phyloP scores from a whole-genome alignment of 2,113 vertebrate genomes.

The Pollachius pollachius region DNA sequence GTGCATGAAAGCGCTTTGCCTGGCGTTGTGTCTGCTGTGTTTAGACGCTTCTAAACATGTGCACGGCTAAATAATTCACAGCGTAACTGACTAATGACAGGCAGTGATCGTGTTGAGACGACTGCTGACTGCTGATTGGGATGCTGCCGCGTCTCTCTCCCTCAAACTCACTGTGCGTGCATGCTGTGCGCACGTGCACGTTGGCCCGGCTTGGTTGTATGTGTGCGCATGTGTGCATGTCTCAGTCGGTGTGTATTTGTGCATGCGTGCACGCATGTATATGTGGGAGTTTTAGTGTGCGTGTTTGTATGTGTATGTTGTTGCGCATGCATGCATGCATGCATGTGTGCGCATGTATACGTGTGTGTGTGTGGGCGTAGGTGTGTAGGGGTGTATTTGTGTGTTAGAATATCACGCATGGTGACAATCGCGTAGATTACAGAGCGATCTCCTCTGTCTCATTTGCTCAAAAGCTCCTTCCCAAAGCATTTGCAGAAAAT shows the following conservation, averaged over 20 bases:
- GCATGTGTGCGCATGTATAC: background rate
- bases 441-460: conserved; percentile 38
- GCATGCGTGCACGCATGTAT: background rate
- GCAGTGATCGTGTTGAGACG: conserved; percentile 74
- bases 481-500: conserved; percentile 56
- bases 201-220: background rate
- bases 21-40: conserved; percentile 72
- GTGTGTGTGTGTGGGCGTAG: conserved; percentile 29
- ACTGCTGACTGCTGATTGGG: conserved; percentile 72
- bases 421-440: conserved; percentile 32
- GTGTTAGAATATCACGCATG: conserved; percentile 33
- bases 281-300: background rate
- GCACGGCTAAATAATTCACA: conserved; percentile 77
- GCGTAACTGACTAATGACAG: conserved; percentile 75
- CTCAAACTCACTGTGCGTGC: conserved; percentile 39
- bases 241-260: background rate
- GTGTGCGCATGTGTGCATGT: conserved; percentile 21
- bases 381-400: conserved; percentile 43
- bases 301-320: background rate
- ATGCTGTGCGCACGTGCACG: too few species aligned
- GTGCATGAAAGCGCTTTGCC: conserved; percentile 73
- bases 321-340: background rate
- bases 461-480: conserved; percentile 37
- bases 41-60: conserved; percentile 76
- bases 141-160: conserved; percentile 51